Evolutionary conservation across 2,888 invertebrate genomes (phyloP), one percentile per base, ranked within the genome.

Genomic region (Syritta pipiens): DNA sequence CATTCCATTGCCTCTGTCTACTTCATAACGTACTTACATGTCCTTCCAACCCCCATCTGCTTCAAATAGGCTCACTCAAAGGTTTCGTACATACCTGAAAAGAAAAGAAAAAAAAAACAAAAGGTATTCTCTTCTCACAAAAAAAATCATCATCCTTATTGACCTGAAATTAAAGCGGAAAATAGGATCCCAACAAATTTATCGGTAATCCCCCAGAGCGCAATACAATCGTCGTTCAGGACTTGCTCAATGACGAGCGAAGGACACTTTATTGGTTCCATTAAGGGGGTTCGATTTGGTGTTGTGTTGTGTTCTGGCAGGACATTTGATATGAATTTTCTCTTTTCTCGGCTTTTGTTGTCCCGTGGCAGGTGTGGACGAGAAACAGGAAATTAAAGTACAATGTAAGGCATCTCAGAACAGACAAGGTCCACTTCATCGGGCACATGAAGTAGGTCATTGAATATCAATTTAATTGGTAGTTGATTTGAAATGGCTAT

Each of bases 381-480:
- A 63, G 35, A 57, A 55, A 63, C 37, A 26, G 32, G 30, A 76
- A 63, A 71, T 59, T 60, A 28, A 55, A 12, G 26, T 57, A 51
- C 55, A 55, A 63, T 69, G 42, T 14, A 30, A 26, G 3, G 14
- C 42, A 69, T 63, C 37, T 55, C 69, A 17, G 55, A 22, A 14
- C 19, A 19, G 5, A n/a, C 24, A 4, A 10, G 5, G 19, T 19
- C 14, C 20, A 28, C 51, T 30, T 30, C 24, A 6, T 44, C 37
- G 6, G 40, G 19, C 24, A 35, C 37, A 60, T 60, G 59, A 77
- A 72, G 77, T 77, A 65, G 65, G 77, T 72, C 77, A 77, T 77
- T 72, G 77, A 77, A 77, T 77, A 59, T 65, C 59, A 77, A 77
- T 60, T 72, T 72, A 72, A 77, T 77, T 72, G 76, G 51, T 65